Evolutionary conservation across 2,888 invertebrate species (phyloP).

Genomic region (Pardosa pseudoannulata): DNA sequence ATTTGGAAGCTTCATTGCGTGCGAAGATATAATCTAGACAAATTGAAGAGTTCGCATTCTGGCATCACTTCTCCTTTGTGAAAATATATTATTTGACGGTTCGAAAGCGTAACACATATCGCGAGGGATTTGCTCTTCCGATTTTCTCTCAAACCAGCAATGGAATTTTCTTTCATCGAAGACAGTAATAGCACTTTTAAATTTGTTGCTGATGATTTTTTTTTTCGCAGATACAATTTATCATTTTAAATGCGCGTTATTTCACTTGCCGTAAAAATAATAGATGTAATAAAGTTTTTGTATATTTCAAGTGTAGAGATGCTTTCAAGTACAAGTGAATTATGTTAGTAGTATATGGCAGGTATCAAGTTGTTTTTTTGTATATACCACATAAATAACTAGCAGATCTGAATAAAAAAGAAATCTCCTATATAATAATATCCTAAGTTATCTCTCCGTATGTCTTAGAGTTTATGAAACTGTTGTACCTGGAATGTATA

Average conservation of each 20-base stretch:
- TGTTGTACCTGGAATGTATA: too few species aligned
- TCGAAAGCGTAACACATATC: not conserved
- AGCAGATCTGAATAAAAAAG: too few species aligned
- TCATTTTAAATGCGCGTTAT: not conserved
- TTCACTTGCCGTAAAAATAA: not conserved
- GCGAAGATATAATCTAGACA: conserved; percentile 21
- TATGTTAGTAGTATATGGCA: too few species aligned
- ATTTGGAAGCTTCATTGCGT: conserved; percentile 20
- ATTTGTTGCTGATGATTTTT: not conserved
- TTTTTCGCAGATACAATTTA: not conserved
- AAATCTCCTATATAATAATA: too few species aligned
- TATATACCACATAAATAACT: too few species aligned
- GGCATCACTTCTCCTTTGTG: not conserved
- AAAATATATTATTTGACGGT: not conserved
- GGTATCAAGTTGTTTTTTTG: too few species aligned
- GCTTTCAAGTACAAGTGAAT: too few species aligned
- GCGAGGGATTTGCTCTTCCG: not conserved
- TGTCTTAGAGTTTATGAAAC: too few species aligned
- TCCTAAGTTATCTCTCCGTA: too few species aligned
- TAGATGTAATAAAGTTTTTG: too few species aligned
- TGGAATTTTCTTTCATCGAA: not conserved
- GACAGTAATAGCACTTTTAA: not conserved
- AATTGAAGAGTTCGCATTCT: conserved; percentile 12
- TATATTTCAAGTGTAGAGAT: too few species aligned
- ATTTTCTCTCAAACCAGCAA: not conserved